phyloP scores from a whole-genome alignment of 2,797 vertebrate species.

The Coregonus ussuriensis region DNA sequence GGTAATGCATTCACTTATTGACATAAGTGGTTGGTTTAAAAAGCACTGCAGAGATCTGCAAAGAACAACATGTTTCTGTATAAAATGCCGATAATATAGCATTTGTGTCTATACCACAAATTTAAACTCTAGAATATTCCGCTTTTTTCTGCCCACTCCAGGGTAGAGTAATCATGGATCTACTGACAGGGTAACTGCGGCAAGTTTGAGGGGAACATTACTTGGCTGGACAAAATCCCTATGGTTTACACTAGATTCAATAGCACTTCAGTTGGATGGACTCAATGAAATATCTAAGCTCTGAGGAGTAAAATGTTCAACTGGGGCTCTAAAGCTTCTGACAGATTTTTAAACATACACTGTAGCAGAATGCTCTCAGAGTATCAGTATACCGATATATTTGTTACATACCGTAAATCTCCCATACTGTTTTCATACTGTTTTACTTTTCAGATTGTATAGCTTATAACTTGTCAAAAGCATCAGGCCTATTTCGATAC shows the following conservation, averaged over 20 bases:
- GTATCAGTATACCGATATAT: slow-evolving; percentile 2
- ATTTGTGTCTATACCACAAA: slow-evolving; percentile 5
- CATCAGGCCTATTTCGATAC: not conserved
- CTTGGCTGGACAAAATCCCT: slow-evolving; percentile 32
- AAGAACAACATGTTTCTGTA: not conserved
- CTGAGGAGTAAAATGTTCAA: slow-evolving; percentile 24
- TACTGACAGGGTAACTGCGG: slow-evolving; percentile 12
- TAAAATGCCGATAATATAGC: slow-evolving; percentile 1
- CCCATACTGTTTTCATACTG: not conserved
- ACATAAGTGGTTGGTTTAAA: slow-evolving; percentile 23
- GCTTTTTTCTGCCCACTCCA: slow-evolving; percentile 11
- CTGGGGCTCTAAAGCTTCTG: slow-evolving; percentile 5
- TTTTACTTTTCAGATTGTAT: not conserved
- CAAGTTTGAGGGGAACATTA: slow-evolving; percentile 36
- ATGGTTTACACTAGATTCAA: slow-evolving; percentile 26
- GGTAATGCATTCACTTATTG: slow-evolving; percentile 62
- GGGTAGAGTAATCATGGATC: slow-evolving; percentile 10
- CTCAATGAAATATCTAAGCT: slow-evolving; percentile 28
- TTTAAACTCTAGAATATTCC: not conserved
- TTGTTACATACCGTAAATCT: not conserved
- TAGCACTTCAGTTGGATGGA: slow-evolving; percentile 32
- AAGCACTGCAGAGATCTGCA: slow-evolving; percentile 17
- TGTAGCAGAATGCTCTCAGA: slow-evolving; percentile 16
- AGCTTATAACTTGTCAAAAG: not conserved
- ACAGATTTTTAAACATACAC: slow-evolving; percentile 22